Evolutionary conservation across 2,888 invertebrate species (phyloP).

Genomic region (Steinernema carpocapsae): DNA sequence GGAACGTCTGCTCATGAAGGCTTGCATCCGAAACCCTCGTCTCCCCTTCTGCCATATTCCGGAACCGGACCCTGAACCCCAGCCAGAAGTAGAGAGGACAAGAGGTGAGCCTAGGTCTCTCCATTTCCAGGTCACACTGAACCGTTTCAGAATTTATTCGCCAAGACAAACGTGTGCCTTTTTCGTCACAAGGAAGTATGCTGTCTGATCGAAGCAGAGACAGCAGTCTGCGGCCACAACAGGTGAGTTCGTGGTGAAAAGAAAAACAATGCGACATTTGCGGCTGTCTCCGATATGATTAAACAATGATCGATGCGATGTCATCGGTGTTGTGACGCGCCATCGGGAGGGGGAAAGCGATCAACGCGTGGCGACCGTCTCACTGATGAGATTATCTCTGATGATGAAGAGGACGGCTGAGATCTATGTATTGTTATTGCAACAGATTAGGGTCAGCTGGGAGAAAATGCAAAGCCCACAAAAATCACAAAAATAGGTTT

Average conservation of each 20-base stretch:
- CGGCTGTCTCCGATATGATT: not conserved
- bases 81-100: constrained; percentile 2
- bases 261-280: not conserved
- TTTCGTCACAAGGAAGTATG: not conserved
- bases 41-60: not conserved
- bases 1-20: constrained; percentile 25
- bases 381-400: too few species aligned
- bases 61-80: not conserved
- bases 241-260: constrained; percentile 12
- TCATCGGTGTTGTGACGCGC: not conserved
- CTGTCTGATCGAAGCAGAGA: constrained; percentile 4
- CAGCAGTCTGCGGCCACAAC: not conserved
- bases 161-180: not conserved
- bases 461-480: too few species aligned
- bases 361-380: too few species aligned
- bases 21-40: constrained; percentile 21
- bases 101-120: not conserved
- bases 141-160: constrained; percentile 5
- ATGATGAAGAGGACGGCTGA: too few species aligned
- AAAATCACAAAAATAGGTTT: too few species aligned
- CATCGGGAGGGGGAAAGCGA: too few species aligned
- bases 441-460: too few species aligned
- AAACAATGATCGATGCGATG: constrained; percentile 5
- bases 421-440: too few species aligned
- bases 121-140: too few species aligned